These are phyloP conservation scores for Pangasius larnaudii DNA, from an alignment of 2,797 vertebrate genomes.

Conservation along the genomic window DNA sequence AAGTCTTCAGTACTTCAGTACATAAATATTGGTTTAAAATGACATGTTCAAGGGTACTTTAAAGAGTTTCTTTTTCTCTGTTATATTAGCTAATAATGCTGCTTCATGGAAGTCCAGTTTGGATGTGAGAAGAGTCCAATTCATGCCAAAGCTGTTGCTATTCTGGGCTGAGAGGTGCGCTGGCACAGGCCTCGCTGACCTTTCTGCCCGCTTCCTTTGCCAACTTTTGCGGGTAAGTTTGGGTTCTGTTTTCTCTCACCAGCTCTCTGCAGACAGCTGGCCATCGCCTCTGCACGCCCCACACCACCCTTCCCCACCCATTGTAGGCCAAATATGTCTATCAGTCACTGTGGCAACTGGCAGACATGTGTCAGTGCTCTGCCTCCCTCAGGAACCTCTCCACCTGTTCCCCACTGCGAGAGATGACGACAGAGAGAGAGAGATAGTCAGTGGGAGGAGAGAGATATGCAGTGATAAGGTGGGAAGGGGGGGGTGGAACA, in stretches of 20 bases:
- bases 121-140: not conserved
- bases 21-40: not conserved
- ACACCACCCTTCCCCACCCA: constrained; percentile 38
- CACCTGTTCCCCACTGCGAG: constrained; percentile 53
- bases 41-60: not conserved
- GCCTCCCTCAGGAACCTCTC: constrained; percentile 46
- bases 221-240: constrained; percentile 25
- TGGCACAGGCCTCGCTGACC: constrained; percentile 48
- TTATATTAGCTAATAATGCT: constrained; percentile 1
- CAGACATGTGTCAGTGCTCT: constrained; percentile 27
- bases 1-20: not conserved
- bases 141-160: constrained; percentile 39
- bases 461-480: constrained; percentile 42
- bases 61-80: not conserved
- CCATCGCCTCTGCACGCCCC: constrained; percentile 27
- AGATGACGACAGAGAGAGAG: constrained; percentile 34
- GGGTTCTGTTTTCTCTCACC: constrained; percentile 41
- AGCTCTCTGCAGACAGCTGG: constrained; percentile 51
- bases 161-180: constrained; percentile 45
- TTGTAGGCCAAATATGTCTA: constrained; percentile 49
- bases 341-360: constrained; percentile 54
- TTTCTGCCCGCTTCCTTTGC: constrained; percentile 45
- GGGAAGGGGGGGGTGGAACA: constrained; percentile 15
- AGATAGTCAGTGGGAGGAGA: constrained; percentile 26
- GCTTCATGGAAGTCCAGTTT: not conserved